Percentiles rank a stretch among this genome's conserved stretches.
Evolutionary conservation across 2,113 vertebrate species (phyloP).

Genomic region (Larimichthys polyactis): DNA sequence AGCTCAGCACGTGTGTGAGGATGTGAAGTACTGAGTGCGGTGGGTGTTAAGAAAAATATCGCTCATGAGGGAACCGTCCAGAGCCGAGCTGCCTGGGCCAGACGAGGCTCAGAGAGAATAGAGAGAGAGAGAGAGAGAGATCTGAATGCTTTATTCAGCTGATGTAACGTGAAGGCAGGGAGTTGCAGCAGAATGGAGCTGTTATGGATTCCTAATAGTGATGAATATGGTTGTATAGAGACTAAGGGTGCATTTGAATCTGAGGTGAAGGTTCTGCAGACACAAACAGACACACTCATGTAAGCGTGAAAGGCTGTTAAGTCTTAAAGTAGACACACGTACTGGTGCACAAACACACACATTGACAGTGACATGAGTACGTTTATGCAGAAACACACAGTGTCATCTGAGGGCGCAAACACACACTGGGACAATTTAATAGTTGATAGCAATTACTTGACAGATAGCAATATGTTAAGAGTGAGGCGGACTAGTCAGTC

Average conservation of each 20-base stretch:
- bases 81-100: constrained; percentile 25
- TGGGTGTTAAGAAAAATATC: constrained; percentile 12
- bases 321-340: neutral
- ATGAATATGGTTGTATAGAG: constrained; percentile 60
- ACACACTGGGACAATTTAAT: neutral
- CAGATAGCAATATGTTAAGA: constrained; percentile 58
- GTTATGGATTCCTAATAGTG: constrained; percentile 71
- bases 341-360: neutral
- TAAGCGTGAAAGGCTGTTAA: neutral
- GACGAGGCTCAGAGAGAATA: constrained; percentile 3
- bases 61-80: constrained; percentile 32
- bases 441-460: constrained; percentile 47
- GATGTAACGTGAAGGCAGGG: neutral
- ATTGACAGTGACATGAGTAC: neutral
- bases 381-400: neutral
- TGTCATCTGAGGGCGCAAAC: neutral
- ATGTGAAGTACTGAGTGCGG: neutral
- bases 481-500: neutral
- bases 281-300: neutral
- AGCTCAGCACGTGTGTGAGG: constrained; percentile 10
- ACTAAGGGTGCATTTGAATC: constrained; percentile 37
- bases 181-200: constrained; percentile 45
- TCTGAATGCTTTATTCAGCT: constrained; percentile 24
- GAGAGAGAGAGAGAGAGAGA: constrained; percentile 1
- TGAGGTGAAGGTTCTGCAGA: neutral